Evolutionary conservation across 2,113 vertebrate species (phyloP).

Genomic region (Labrus mixtus): DNA sequence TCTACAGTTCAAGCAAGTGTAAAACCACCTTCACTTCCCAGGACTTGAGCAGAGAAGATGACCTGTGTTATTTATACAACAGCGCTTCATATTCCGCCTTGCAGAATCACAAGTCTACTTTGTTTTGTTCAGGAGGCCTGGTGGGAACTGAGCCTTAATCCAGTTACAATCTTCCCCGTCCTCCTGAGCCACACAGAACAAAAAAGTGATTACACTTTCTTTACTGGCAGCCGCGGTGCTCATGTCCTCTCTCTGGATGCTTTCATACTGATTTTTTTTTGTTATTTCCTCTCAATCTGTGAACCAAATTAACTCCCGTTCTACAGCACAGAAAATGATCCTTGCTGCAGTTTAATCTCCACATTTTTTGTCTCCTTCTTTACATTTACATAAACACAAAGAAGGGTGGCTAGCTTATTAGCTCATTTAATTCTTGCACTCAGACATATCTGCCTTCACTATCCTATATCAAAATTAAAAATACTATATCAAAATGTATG

Average conservation of each 20-base stretch:
- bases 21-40: constrained; percentile 1
- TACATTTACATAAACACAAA: too few species aligned
- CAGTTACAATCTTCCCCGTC: constrained; percentile 38
- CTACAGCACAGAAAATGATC: too few species aligned
- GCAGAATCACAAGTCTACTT: constrained; percentile 31
- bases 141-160: constrained; percentile 31
- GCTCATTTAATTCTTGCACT: too few species aligned
- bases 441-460: too few species aligned
- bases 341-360: background rate
- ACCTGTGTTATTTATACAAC: constrained; percentile 32
- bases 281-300: background rate
- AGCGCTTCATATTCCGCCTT: background rate
- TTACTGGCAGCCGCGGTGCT: constrained; percentile 33
- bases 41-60: constrained; percentile 19
- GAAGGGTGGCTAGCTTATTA: background rate
- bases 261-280: constrained; percentile 9
- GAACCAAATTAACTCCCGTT: constrained; percentile 3
- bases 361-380: background rate
- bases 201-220: constrained; percentile 21
- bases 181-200: constrained; percentile 27
- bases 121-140: background rate
- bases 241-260: background rate
- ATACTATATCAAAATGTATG: too few species aligned
- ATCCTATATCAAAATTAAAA: too few species aligned
- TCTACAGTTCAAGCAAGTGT: background rate